phyloP scores from a whole-genome alignment of 1,140 invertebrate genomes.

The Drosophila repletoides region DNA sequence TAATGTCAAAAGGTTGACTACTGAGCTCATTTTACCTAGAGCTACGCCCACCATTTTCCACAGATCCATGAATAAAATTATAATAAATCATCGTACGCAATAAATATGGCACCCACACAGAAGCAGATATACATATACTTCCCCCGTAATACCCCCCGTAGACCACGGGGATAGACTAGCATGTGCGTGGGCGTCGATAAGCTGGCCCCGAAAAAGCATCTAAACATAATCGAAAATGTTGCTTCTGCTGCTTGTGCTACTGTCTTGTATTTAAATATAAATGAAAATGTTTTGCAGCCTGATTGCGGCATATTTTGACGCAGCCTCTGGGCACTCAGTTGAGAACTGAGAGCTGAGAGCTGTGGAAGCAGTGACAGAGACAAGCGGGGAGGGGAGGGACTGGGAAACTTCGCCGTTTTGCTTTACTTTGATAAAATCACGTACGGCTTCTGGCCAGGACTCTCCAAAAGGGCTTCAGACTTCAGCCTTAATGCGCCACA shows the following conservation, averaged over 20 bases:
- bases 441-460: slow-evolving; percentile 65
- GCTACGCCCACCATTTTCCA: slow-evolving; percentile 57
- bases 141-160: neutral
- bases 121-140: neutral
- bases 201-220: slow-evolving; percentile 65
- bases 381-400: neutral
- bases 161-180: no score
- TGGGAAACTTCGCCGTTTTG: slow-evolving; percentile 34
- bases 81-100: slow-evolving; percentile 75
- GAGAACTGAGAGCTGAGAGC: no score
- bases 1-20: slow-evolving; percentile 42
- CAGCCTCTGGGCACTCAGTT: slow-evolving; percentile 58
- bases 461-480: slow-evolving; percentile 49
- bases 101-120: slow-evolving; percentile 66
- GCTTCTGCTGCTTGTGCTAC: slow-evolving; percentile 24
- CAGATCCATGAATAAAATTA: slow-evolving; percentile 79
- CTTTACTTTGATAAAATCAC: slow-evolving; percentile 78
- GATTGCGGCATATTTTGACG: slow-evolving; percentile 80
- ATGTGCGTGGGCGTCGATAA: slow-evolving; percentile 71
- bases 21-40: slow-evolving; percentile 63
- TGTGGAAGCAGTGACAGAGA: no score
- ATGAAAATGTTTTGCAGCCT: slow-evolving; percentile 79
- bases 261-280: slow-evolving; percentile 77
- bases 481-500: slow-evolving; percentile 69
- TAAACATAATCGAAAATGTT: slow-evolving; percentile 77